A percentile compares a stretch with the other conserved stretches of the same genome.
Evolutionary conservation across 1,140 invertebrate species (phyloP).

Genomic region (Rhizoglyphus robini): DNA sequence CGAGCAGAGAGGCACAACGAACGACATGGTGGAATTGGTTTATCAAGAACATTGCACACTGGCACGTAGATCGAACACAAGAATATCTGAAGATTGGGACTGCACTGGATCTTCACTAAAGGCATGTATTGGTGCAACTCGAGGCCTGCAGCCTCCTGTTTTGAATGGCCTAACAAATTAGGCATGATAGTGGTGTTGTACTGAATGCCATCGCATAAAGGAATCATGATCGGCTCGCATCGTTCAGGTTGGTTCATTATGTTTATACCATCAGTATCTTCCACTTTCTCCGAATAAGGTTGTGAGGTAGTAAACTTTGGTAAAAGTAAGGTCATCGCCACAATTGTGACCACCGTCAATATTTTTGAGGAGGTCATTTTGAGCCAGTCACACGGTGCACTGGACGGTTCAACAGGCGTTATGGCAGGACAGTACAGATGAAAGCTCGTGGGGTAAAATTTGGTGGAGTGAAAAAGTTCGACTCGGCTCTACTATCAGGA

Average conservation of each 20-base stretch:
- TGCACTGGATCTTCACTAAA: conserved; percentile 90
- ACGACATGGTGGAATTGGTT: conserved; percentile 77
- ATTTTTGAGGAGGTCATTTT: no score
- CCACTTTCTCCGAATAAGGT: no score
- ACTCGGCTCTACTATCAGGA: no score
- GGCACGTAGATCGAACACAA: conserved; percentile 90
- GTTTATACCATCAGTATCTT: no score
- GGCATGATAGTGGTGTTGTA: conserved; percentile 96
- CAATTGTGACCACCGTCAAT: no score
- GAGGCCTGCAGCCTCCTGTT: conserved; percentile 83
- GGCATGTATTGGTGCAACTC: conserved; percentile 89
- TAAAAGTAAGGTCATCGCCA: no score
- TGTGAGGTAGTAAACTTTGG: no score
- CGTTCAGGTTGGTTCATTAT: conserved; percentile 46
- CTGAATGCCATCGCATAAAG: conserved; percentile 73
- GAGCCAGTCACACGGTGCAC: no score
- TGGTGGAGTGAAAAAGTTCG: no score
- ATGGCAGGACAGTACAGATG: no score
- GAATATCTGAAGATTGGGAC: conserved; percentile 83
- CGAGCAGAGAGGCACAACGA: conserved; percentile 75
- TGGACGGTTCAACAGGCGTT: no score
- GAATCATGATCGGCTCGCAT: conserved; percentile 83
- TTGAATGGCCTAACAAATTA: conserved; percentile 78
- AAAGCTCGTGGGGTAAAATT: no score
- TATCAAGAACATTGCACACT: conserved; percentile 81